Evolutionary conservation across 2,888 invertebrate species (phyloP).

Genomic region (Autographa gamma): DNA sequence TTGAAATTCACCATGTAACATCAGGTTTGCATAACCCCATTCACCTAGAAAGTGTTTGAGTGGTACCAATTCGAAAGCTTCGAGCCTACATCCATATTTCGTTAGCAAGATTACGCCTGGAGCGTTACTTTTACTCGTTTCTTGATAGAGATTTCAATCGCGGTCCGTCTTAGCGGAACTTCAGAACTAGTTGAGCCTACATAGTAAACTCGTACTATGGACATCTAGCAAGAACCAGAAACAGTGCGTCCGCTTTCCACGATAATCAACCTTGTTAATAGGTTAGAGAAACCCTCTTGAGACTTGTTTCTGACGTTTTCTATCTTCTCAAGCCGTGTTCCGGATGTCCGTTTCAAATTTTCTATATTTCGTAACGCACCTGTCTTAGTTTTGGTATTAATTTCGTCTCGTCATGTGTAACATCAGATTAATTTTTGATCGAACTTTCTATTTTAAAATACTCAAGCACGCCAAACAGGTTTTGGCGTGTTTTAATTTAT

Average conservation of each 20-base stretch:
- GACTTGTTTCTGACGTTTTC: constrained; percentile 77
- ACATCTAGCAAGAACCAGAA: constrained; percentile 85
- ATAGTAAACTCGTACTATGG: constrained; percentile 74
- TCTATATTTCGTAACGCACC: constrained; percentile 55
- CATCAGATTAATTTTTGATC: constrained; percentile 56
- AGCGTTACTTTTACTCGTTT: constrained; percentile 83
- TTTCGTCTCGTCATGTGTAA: constrained; percentile 49
- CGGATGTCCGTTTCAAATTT: constrained; percentile 72
- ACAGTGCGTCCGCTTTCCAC: constrained; percentile 82
- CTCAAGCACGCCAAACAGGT: constrained; percentile 68
- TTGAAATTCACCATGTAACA: constrained; percentile 85
- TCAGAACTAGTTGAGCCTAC: constrained; percentile 80
- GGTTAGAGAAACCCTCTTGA: constrained; percentile 82
- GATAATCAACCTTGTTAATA: constrained; percentile 82
- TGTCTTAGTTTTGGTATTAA: constrained; percentile 49
- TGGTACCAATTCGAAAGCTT: constrained; percentile 82
- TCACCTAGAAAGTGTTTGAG: constrained; percentile 86
- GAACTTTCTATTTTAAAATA: constrained; percentile 81
- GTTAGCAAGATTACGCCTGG: constrained; percentile 79
- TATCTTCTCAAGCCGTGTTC: constrained; percentile 70
- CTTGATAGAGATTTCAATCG: constrained; percentile 79
- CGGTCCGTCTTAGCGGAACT: constrained; percentile 76
- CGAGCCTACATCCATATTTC: constrained; percentile 83
- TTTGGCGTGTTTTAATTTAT: constrained; percentile 72
- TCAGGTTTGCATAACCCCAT: constrained; percentile 83